Evolutionary conservation across 1,140 invertebrate genomes (phyloP), one percentile per base, ranked within the genome.

Genomic region (Heliconius himera): DNA sequence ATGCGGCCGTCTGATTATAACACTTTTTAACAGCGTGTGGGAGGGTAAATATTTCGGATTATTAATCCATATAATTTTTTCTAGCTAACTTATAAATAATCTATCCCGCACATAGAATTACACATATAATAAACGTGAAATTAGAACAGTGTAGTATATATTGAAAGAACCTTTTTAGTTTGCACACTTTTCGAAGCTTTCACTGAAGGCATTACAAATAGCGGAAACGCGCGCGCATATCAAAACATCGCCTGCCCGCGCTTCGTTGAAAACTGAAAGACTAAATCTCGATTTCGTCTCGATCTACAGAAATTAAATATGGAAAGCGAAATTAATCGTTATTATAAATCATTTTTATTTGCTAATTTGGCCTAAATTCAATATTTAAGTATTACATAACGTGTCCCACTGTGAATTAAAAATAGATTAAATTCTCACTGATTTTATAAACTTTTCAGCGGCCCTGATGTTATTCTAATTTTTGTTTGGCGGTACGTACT

Each of bases 181-280:
- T 83, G 84, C 8, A 78, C 74, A 76, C 83, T 85, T 77, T 87
- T 85, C 51, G 82, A 72, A 71, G 70, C 49, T 79, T 85, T 87
- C 70, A 80, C 82, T 77, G 83, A 87, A 83, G 84, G 80, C 81
- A 86, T 86, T 80, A 81, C 90, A 83, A 54, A 70, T 80, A 78
- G 78, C 70, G 60, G 26, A 66, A 82, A 81, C 51, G 38, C 72
- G 70, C 56, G 49, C 82, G 81, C 86, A 82, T 83, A 87, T 87
- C 84, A 82, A 84, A 84, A 79, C 86, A 79, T 70, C 73, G 74
- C 79, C 76, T 74, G 82, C 80, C 79, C 81, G 82, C 87, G 84
- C 78, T 85, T 82, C 78, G 84, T 84, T 86, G 76, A 88, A 87
- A 89, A 88, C 89, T 89, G 85, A 90, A 89, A 85, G 73, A 77